Conservation (phyloP, 2,113 vertebrate genomes). For the Nanger granti region DNA sequence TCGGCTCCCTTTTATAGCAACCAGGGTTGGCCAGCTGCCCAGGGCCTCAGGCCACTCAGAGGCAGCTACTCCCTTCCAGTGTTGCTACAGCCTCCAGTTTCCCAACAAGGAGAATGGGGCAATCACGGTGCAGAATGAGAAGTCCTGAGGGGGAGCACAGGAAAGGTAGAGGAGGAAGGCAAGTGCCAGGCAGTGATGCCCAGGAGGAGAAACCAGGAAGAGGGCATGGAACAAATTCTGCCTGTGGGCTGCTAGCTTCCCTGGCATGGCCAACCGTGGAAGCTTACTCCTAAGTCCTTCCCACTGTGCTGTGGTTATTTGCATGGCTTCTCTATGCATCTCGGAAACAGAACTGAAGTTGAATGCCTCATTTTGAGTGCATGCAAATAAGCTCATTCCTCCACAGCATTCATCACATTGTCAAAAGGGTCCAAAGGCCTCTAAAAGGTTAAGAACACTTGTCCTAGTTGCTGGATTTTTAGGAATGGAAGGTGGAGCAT, state of each 20-base stretch:
- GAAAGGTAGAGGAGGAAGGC: neutral
- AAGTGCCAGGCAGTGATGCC: neutral
- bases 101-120: constrained; percentile 41
- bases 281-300: neutral
- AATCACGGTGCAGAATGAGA: constrained; percentile 16
- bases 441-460: neutral
- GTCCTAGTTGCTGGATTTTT: neutral
- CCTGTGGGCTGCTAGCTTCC: neutral
- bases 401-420: neutral
- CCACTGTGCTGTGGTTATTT: neutral
- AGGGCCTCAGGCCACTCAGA: neutral
- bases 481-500: neutral
- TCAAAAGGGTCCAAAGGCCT: neutral
- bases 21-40: neutral
- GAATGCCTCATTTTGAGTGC: neutral
- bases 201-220: neutral
- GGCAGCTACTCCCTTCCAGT: neutral
- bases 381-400: neutral
- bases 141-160: neutral
- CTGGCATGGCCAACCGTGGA: neutral
- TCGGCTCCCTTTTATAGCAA: constrained; percentile 48
- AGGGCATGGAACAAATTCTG: neutral
- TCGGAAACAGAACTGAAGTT: neutral
- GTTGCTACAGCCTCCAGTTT: constrained; percentile 51
- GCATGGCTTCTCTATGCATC: neutral